These are phyloP conservation scores for Ruditapes philippinarum DNA, from an alignment of 1,140 invertebrate genomes.

Conservation along the genomic window DNA sequence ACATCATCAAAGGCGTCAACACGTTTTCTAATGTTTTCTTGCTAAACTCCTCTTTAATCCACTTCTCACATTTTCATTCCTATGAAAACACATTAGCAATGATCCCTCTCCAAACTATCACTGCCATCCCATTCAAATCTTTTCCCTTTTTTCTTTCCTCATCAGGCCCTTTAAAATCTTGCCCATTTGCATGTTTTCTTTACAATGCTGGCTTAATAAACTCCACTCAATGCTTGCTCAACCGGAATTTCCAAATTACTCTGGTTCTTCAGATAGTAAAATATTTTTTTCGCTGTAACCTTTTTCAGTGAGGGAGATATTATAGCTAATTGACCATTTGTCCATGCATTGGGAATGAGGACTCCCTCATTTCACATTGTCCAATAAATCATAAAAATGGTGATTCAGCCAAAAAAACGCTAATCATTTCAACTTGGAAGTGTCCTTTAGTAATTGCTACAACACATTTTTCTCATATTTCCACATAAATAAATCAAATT, in stretches of 20 bases:
- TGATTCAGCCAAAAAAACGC: slow-evolving; percentile 30
- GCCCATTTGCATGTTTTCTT: slow-evolving; percentile 5
- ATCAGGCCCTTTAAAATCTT: background rate
- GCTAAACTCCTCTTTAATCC: slow-evolving; percentile 45
- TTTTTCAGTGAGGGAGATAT: slow-evolving; percentile 32
- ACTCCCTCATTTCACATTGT: slow-evolving; percentile 36
- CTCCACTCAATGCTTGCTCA: background rate
- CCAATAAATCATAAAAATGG: slow-evolving; percentile 59
- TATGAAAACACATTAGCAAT: slow-evolving; percentile 42
- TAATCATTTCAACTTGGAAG: slow-evolving; percentile 20
- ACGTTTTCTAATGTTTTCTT: slow-evolving; percentile 55
- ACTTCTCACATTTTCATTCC: background rate
- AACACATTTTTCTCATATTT: background rate
- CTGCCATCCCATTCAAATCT: background rate
- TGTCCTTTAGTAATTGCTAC: slow-evolving; percentile 20
- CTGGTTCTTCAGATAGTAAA: background rate
- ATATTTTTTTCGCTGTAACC: background rate
- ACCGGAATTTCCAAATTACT: background rate
- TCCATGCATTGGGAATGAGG: slow-evolving; percentile 14
- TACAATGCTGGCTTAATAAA: background rate
- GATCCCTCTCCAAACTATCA: background rate
- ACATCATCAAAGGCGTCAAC: background rate
- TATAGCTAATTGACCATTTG: slow-evolving; percentile 52
- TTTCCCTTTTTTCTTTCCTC: background rate
- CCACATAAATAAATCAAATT: slow-evolving; percentile 14